Evolutionary conservation across 2,797 vertebrate species (phyloP).

Genomic region (Knipowitschia caucasica): DNA sequence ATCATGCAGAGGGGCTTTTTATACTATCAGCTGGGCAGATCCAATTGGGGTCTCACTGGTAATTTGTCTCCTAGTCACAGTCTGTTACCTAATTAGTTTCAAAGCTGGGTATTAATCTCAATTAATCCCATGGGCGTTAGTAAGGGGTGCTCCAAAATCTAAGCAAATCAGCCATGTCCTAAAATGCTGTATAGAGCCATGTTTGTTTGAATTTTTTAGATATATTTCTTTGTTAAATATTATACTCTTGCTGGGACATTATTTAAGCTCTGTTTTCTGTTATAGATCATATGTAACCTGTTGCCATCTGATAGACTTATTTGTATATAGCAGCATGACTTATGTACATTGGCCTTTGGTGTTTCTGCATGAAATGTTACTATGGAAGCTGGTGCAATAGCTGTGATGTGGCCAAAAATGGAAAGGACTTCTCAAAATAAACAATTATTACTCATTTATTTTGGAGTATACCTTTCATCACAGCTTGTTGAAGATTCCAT

Average conservation of each 20-base stretch:
- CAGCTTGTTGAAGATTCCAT: constrained; percentile 15
- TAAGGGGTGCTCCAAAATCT: constrained; percentile 48
- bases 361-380: neutral
- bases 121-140: constrained; percentile 63
- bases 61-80: constrained; percentile 68
- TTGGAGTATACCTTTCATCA: constrained; percentile 6
- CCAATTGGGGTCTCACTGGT: constrained; percentile 64
- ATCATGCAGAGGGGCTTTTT: constrained; percentile 37
- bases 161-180: constrained; percentile 55
- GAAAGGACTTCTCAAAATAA: neutral
- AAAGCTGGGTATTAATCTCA: constrained; percentile 67
- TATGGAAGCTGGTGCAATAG: constrained; percentile 13
- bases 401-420: neutral
- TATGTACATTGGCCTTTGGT: neutral
- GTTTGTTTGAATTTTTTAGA: too few species aligned
- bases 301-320: neutral
- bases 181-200: neutral
- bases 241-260: too few species aligned
- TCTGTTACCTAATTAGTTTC: constrained; percentile 67
- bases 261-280: too few species aligned
- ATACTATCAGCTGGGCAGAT: constrained; percentile 58
- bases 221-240: too few species aligned
- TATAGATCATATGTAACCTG: neutral
- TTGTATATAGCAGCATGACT: neutral
- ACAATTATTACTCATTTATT: neutral